Evolutionary conservation across 2,797 vertebrate genomes (phyloP), one percentile per base, ranked within the genome.

Genomic region (Eospalax fontanierii): DNA sequence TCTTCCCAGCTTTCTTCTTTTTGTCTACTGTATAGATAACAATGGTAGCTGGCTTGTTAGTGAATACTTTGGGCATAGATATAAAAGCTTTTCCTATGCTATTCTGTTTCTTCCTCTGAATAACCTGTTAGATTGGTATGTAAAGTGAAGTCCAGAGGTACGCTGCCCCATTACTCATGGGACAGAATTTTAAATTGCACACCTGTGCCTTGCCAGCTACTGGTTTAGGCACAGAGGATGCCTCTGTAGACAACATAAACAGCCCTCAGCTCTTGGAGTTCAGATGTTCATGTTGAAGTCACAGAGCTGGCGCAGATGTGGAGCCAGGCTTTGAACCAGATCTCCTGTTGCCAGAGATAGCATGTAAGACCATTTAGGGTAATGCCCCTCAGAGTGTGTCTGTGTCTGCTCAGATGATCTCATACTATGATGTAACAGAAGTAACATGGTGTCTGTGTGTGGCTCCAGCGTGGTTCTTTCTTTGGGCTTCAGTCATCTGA

Each of bases 21-120:
- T 35, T n/a, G 1, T 15, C 14, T 11, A 0, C 5, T 4, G 1
- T 4, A 50, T 0, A n/a, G 22, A 6, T 3, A 4, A 22, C 1
- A 43, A 43, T 28, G 80, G 22, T 7, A 33, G 15, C 54, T 79
- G 54, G 6, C 50, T 14, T 5, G 4, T 75, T 33, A 28, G 66
- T 59, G 9, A 19, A 2, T 38, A 5, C 30, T 46, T 30, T 14
- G 9, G 33, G n/a, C 16, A 33, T 16, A 11, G 6, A 76, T 74
- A 18, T 73, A 68, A 63, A 35, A 90, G 1, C 0, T 89, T 89
- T 74, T 68, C 8, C n/a, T 19, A 28, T 28, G 35, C 19, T 46
- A 26, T 68, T 2, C 0, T 33, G 46, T 78, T 68, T 68, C 21
- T 43, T 76, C 33, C 15, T 87, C 65, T 57, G 59, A 57, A 94